A percentile compares a stretch with the other conserved stretches of the same genome.
These are phyloP conservation scores for Cremastinae sp. DNA, from an alignment of 2,888 invertebrate genomes.

Conservation along the genomic window DNA sequence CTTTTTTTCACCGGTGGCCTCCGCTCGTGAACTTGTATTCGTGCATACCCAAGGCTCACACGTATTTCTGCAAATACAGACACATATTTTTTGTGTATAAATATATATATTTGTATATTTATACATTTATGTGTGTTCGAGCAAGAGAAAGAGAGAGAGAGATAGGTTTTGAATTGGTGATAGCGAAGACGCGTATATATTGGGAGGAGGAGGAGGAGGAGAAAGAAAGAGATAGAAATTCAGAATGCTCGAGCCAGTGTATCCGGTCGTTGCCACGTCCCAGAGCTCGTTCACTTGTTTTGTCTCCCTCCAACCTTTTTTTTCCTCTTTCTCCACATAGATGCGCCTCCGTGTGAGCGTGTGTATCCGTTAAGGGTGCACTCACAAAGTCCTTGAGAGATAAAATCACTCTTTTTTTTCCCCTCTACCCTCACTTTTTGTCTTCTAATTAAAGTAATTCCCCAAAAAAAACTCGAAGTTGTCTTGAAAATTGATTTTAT, in stretches of 20 bases:
- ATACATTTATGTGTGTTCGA: constrained; percentile 38
- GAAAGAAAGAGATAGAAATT: constrained; percentile 49
- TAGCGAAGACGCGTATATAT: constrained; percentile 58
- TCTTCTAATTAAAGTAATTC: constrained; percentile 8
- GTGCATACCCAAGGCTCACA: constrained; percentile 62
- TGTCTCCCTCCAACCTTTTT: constrained; percentile 67
- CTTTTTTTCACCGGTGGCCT: constrained; percentile 46
- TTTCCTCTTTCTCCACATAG: constrained; percentile 3
- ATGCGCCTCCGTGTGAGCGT: constrained; percentile 44
- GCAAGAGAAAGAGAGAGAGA: constrained; percentile 37
- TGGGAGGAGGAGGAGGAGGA: constrained; percentile 54
- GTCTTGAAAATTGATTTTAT: too few species aligned
- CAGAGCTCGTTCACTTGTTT: constrained; percentile 78
- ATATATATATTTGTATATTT: constrained; percentile 32
- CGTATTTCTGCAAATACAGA: constrained; percentile 28
- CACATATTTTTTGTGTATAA: not conserved
- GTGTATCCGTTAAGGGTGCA: constrained; percentile 60
- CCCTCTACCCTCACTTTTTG: not conserved
- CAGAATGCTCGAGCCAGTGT: constrained; percentile 70
- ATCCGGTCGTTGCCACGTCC: constrained; percentile 79
- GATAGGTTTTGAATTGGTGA: constrained; percentile 52
- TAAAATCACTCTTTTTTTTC: not conserved
- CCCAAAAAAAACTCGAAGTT: too few species aligned
- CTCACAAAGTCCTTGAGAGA: constrained; percentile 59
- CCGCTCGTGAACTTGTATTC: constrained; percentile 63